These are phyloP conservation scores for Campylomormyrus tamandua DNA, from an alignment of 2,113 vertebrate genomes.

Conservation along the genomic window DNA sequence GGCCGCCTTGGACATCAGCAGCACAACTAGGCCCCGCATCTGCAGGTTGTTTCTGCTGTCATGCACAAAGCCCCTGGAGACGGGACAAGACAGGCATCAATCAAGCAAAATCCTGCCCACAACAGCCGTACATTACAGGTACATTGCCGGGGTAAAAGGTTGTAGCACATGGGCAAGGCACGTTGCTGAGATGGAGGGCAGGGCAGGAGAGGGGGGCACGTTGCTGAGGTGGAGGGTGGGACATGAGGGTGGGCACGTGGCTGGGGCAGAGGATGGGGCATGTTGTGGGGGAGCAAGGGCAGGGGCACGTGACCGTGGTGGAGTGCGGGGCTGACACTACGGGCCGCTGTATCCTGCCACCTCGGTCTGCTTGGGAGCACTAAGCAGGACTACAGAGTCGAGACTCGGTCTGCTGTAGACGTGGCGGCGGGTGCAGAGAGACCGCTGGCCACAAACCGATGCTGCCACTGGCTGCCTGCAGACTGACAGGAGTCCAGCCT, in stretches of 20 bases:
- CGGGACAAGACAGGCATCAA: background rate
- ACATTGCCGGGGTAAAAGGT: background rate
- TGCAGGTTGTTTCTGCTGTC: constrained; percentile 85
- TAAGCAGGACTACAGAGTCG: background rate
- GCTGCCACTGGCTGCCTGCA: background rate
- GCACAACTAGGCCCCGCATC: constrained; percentile 81
- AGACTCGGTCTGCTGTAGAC: background rate
- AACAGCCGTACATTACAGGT: background rate
- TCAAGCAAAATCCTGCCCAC: background rate
- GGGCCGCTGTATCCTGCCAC: background rate
- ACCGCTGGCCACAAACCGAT: background rate
- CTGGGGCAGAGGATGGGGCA: background rate
- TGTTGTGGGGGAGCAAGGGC: background rate
- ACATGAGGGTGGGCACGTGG: background rate
- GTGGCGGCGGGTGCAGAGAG: background rate
- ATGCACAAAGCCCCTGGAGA: constrained; percentile 73
- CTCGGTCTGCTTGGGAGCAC: background rate
- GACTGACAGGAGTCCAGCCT: background rate
- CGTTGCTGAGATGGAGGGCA: background rate
- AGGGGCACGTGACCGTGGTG: background rate
- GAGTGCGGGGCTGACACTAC: background rate
- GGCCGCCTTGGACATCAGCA: constrained; percentile 91
- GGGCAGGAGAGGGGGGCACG: background rate
- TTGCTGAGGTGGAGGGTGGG: background rate
- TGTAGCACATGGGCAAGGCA: background rate